phyloP scores from a whole-genome alignment of 2,797 vertebrate genomes.

The Kryptolebias ocellatus region DNA sequence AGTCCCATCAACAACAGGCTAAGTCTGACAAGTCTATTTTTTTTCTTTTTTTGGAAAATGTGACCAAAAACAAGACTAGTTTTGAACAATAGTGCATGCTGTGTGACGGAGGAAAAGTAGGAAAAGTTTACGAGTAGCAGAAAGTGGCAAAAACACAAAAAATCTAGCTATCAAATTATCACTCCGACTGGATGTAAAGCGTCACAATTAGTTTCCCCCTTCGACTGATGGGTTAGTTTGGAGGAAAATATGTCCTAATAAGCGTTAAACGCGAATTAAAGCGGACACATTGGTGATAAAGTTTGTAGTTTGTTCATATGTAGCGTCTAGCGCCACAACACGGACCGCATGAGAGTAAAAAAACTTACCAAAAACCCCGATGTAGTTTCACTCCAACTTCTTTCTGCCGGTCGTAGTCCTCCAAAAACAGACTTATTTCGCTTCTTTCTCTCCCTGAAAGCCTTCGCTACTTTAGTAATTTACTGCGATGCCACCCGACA shows the following conservation, averaged over 20 bases:
- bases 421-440: slow-evolving; percentile 21
- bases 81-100: not conserved
- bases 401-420: slow-evolving; percentile 63
- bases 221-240: not conserved
- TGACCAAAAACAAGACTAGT: not conserved
- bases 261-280: not conserved
- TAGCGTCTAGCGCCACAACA: slow-evolving; percentile 53
- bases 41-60: not conserved
- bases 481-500: slow-evolving; percentile 84
- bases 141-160: too few relatives aligned
- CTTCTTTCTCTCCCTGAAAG: slow-evolving; percentile 61
- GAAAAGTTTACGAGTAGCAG: too few relatives aligned
- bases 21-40: slow-evolving; percentile 33
- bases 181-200: not conserved
- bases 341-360: slow-evolving; percentile 59
- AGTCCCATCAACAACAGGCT: slow-evolving; percentile 62
- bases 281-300: not conserved
- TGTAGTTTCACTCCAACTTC: slow-evolving; percentile 34
- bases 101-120: too few relatives aligned
- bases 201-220: not conserved
- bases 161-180: too few relatives aligned
- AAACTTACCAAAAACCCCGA: slow-evolving; percentile 75
- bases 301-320: slow-evolving; percentile 16
- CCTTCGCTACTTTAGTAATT: slow-evolving; percentile 78
- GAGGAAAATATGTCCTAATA: not conserved